Conservation (phyloP, 2,888 invertebrate genomes). For the Boloria euphrosyne region DNA sequence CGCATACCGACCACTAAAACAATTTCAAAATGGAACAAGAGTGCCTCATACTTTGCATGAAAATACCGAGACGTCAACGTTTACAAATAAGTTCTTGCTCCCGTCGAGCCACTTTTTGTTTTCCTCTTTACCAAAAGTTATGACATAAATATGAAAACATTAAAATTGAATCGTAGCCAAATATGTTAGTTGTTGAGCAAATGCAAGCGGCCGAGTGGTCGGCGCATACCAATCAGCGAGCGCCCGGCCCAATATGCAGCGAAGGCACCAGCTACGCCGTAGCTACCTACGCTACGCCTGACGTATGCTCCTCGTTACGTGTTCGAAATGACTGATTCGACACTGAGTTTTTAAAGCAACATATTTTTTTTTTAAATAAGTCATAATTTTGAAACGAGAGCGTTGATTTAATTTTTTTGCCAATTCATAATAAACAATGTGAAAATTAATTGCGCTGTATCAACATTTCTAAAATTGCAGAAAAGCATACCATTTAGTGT, state of each 20-base stretch:
- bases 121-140: slow-evolving; percentile 72
- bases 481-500: slow-evolving; percentile 15
- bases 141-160: slow-evolving; percentile 77
- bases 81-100: slow-evolving; percentile 76
- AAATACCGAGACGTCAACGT: slow-evolving; percentile 76
- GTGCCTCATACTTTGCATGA: slow-evolving; percentile 70
- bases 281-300: slow-evolving; percentile 63
- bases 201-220: slow-evolving; percentile 58
- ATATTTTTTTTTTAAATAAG: slow-evolving; percentile 12
- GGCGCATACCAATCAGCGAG: slow-evolving; percentile 66
- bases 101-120: slow-evolving; percentile 71
- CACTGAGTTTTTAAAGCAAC: slow-evolving; percentile 9
- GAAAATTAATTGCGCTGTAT: slow-evolving; percentile 16
- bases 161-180: slow-evolving; percentile 78
- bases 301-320: slow-evolving; percentile 38
- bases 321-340: slow-evolving; percentile 41
- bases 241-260: slow-evolving; percentile 41
- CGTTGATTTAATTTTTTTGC: neutral
- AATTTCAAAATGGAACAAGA: slow-evolving; percentile 71
- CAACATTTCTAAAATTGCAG: slow-evolving; percentile 15
- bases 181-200: slow-evolving; percentile 71
- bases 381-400: neutral
- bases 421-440: slow-evolving; percentile 6
- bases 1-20: slow-evolving; percentile 67
- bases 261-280: slow-evolving; percentile 59